phyloP scores from a whole-genome alignment of 2,888 invertebrate species.

The Synergus japonicus region DNA sequence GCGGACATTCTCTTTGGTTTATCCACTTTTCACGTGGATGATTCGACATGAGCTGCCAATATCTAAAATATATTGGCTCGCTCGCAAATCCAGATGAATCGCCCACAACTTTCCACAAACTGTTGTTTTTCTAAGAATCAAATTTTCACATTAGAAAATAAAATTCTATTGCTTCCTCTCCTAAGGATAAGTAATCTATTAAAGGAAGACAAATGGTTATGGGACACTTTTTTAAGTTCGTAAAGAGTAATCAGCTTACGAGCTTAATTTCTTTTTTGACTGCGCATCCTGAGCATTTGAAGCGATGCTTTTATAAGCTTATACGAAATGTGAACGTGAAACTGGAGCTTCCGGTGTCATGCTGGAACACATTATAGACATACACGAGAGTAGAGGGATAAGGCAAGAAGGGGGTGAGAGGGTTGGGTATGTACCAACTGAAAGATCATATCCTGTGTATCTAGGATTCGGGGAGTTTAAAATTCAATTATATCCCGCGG shows the following conservation, averaged over 20 bases:
- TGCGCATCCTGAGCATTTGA: not conserved
- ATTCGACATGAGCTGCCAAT: constrained; percentile 8
- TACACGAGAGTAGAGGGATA: not conserved
- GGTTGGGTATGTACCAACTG: not conserved
- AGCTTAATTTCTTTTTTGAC: not conserved
- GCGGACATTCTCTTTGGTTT: not conserved
- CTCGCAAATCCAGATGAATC: not conserved
- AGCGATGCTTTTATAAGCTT: not conserved
- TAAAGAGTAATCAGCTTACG: not conserved
- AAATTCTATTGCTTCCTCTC: not conserved
- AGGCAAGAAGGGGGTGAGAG: not conserved
- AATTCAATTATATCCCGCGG: constrained; percentile 27
- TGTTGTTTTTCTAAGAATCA: not conserved
- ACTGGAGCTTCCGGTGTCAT: not conserved
- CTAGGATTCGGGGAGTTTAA: constrained; percentile 27
- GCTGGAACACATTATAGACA: not conserved
- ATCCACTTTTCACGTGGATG: constrained; percentile 17
- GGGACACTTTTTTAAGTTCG: not conserved
- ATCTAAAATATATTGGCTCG: not conserved
- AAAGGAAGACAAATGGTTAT: not conserved
- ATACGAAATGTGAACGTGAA: not conserved
- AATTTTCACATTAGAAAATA: not conserved
- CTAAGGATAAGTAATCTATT: too few relatives aligned
- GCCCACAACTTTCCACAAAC: not conserved
- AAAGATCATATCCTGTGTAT: constrained; percentile 25